phyloP scores from a whole-genome alignment of 1,140 invertebrate species.

The Tribolium madens region DNA sequence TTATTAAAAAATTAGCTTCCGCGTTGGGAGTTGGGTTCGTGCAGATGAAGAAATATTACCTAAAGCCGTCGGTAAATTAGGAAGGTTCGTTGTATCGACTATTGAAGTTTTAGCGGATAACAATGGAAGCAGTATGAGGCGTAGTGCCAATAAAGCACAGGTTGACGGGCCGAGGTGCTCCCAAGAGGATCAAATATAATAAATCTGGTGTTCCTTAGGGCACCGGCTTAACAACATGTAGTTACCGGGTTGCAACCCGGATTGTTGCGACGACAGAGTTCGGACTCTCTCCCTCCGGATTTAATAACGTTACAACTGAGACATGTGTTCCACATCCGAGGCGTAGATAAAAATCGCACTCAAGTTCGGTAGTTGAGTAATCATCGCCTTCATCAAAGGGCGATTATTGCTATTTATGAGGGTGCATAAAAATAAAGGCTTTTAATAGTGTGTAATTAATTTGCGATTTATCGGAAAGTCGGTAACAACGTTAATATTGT shows the following conservation, averaged over 20 bases:
- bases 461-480: conserved; percentile 23
- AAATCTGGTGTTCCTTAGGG: conserved; percentile 42
- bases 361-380: neutral
- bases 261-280: conserved; percentile 42
- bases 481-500: conserved; percentile 41
- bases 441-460: conserved; percentile 29
- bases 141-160: conserved; percentile 37
- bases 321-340: conserved; percentile 36
- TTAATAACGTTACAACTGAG: conserved; percentile 42
- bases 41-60: conserved; percentile 16
- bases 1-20: neutral
- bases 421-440: neutral
- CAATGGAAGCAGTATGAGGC: conserved; percentile 18
- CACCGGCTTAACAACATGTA: conserved; percentile 44
- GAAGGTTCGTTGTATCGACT: conserved; percentile 20
- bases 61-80: conserved; percentile 7
- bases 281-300: conserved; percentile 34
- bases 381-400: neutral
- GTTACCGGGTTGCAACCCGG: conserved; percentile 42
- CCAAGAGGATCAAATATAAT: conserved; percentile 39
- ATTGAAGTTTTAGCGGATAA: conserved; percentile 28
- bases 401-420: neutral
- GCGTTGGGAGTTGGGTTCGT: neutral
- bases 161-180: conserved; percentile 29
- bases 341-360: conserved; percentile 20